phyloP scores from a whole-genome alignment of 2,888 invertebrate genomes.

The Acleris sparsana region DNA sequence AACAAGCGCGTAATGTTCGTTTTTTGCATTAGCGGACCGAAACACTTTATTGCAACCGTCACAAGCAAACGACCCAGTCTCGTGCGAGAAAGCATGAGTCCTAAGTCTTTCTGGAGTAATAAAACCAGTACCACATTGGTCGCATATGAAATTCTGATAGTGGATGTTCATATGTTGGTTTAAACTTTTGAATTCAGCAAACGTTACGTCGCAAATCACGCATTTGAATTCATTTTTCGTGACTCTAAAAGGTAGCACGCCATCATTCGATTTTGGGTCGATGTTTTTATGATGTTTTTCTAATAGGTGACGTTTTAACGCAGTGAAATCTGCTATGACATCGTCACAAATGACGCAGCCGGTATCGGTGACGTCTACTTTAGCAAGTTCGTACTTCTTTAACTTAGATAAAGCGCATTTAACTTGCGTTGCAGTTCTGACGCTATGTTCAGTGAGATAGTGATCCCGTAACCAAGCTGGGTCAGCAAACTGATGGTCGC shows the following conservation, averaged over 20 bases:
- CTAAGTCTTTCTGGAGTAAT: conserved; percentile 68
- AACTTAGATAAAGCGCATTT: conserved; percentile 56
- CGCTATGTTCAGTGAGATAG: conserved; percentile 48
- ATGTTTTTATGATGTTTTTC: conserved; percentile 58
- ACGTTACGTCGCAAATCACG: conserved; percentile 60
- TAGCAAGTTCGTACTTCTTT: conserved; percentile 67
- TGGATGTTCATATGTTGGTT: conserved; percentile 79
- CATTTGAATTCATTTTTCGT: conserved; percentile 59
- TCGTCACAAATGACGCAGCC: conserved; percentile 64
- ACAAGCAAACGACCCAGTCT: conserved; percentile 67
- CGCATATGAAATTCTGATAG: conserved; percentile 75
- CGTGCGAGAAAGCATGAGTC: conserved; percentile 67
- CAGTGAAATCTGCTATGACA: conserved; percentile 47
- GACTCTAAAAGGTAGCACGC: conserved; percentile 68
- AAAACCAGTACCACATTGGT: conserved; percentile 72
- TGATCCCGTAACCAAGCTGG: conserved; percentile 61
- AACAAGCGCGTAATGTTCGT: conserved; percentile 76
- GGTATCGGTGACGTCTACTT: conserved; percentile 67
- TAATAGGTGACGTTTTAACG: conserved; percentile 62
- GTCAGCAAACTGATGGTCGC: conserved; percentile 62
- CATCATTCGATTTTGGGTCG: conserved; percentile 56
- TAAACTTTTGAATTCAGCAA: conserved; percentile 65
- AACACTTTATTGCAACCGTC: conserved; percentile 78
- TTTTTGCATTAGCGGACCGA: conserved; percentile 70
- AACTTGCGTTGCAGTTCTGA: conserved; percentile 47